These are phyloP conservation scores for Serranus cabrilla DNA, from an alignment of 2,797 vertebrate species.

Conservation along the genomic window DNA sequence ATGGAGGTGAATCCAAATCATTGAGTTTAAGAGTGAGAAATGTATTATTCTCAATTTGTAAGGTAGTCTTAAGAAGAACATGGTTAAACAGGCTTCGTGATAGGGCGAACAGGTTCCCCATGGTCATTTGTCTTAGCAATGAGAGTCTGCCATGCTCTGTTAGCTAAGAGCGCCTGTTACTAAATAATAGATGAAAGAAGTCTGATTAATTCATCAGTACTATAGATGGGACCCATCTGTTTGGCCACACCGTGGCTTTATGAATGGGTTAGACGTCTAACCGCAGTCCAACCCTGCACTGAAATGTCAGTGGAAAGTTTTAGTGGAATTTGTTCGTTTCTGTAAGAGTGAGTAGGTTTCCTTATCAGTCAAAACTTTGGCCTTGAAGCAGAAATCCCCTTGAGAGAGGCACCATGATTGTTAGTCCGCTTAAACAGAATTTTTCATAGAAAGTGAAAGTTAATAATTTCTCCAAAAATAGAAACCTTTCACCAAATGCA, in stretches of 20 bases:
- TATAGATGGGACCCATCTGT: conserved; percentile 75
- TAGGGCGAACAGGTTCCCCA: conserved; percentile 25
- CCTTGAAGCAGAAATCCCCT: conserved; percentile 6
- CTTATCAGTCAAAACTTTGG: conserved; percentile 22
- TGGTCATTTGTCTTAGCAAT: conserved; percentile 53
- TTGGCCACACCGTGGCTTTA: conserved; percentile 43
- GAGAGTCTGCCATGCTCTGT: conserved; percentile 56
- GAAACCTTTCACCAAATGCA: conserved; percentile 12
- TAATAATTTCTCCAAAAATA: conserved; percentile 9
- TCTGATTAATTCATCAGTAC: conserved; percentile 85
- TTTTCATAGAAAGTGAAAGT: background rate
- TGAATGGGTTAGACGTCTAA: conserved; percentile 48
- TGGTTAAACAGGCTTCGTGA: background rate
- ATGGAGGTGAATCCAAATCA: background rate
- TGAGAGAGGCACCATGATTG: conserved; percentile 1
- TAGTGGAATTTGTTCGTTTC: conserved; percentile 16
- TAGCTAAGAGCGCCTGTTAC: conserved; percentile 62
- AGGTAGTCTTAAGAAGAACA: conserved; percentile 7
- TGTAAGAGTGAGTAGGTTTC: background rate
- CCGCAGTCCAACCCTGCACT: conserved; percentile 12
- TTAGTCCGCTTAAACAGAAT: background rate
- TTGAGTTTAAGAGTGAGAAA: background rate
- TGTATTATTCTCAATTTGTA: background rate
- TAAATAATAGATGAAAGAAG: conserved; percentile 85
- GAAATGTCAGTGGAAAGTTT: conserved; percentile 19